Evolutionary conservation across 92 coral and sea anemone genomes (phyloP).

Genomic region (Epizoanthus illoricatus): DNA sequence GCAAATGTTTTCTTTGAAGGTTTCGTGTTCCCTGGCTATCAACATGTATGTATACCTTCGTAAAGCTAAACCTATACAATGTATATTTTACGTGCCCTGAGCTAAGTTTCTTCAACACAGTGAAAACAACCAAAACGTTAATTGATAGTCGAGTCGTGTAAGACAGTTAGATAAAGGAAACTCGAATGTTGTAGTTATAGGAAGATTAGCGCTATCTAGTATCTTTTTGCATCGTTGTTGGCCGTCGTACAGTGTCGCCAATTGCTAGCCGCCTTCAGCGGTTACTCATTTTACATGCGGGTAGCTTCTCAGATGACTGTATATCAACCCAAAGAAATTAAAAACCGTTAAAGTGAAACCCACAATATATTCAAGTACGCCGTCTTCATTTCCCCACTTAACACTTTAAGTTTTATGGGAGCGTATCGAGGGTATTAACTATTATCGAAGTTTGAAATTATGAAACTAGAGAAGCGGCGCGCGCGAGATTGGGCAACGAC

Average conservation of each 20-base stretch:
- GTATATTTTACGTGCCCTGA: conserved; percentile 47
- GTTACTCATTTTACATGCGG: conserved; percentile 88
- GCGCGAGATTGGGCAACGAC: conserved; percentile 8
- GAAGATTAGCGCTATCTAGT: conserved; percentile 51
- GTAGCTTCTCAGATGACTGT: conserved; percentile 88
- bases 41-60: conserved; percentile 55
- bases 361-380: conserved; percentile 65
- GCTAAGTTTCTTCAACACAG: conserved; percentile 27
- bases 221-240: conserved; percentile 40
- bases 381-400: conserved; percentile 52
- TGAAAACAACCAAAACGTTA: conserved; percentile 22
- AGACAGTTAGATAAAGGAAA: conserved; percentile 38
- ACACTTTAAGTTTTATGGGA: conserved; percentile 19
- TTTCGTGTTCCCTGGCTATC: conserved; percentile 34
- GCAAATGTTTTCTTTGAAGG: conserved; percentile 70
- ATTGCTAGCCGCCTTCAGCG: conserved; percentile 39
- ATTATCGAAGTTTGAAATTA: not conserved
- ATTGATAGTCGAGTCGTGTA: conserved; percentile 31
- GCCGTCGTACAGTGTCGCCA: conserved; percentile 37
- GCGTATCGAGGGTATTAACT: not conserved
- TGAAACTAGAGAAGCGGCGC: conserved; percentile 38
- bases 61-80: conserved; percentile 65
- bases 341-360: conserved; percentile 80
- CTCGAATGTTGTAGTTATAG: conserved; percentile 44
- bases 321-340: conserved; percentile 87